These are phyloP conservation scores for Ophion slaviceki DNA, from an alignment of 2,888 invertebrate genomes.

Conservation along the genomic window DNA sequence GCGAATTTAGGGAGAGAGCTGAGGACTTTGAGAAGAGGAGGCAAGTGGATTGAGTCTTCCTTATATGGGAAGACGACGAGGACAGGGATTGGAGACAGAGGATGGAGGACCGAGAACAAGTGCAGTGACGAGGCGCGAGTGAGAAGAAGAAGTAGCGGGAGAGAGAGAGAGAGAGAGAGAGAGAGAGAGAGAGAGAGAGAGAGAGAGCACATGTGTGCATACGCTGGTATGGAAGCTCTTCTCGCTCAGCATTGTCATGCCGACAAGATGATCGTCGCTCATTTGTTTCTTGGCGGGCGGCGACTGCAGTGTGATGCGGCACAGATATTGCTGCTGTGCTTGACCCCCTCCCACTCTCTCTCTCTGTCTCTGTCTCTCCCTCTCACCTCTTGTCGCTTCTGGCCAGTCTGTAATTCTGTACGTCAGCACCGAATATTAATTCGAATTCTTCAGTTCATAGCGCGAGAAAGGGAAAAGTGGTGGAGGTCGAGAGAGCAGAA, in stretches of 20 bases:
- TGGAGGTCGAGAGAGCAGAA: background rate
- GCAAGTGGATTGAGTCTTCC: constrained; percentile 53
- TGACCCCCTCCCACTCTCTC: constrained; percentile 34
- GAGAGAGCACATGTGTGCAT: background rate
- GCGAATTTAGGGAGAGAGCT: background rate
- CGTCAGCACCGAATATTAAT: constrained; percentile 84
- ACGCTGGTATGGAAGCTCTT: constrained; percentile 35
- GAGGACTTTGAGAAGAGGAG: constrained; percentile 41
- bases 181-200: too few relatives aligned
- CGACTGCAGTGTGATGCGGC: constrained; percentile 51
- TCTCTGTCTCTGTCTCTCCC: constrained; percentile 9
- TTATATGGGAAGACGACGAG: constrained; percentile 28
- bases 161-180: constrained; percentile 6
- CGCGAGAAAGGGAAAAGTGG: constrained; percentile 37
- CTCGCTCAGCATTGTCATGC: constrained; percentile 68
- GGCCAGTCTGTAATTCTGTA: constrained; percentile 78
- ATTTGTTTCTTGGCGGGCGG: constrained; percentile 80
- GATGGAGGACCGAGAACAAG: constrained; percentile 8
- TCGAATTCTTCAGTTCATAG: constrained; percentile 78
- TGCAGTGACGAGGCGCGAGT: constrained; percentile 4
- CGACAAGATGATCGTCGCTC: constrained; percentile 79
- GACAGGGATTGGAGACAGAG: background rate
- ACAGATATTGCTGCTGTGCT: constrained; percentile 40
- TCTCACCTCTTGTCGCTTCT: constrained; percentile 70
- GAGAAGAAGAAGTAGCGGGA: constrained; percentile 10